A percentile compares a stretch with the other conserved stretches of the same genome.
Conservation (phyloP, 30 jellyfish, hydroid and myxozoan species). For the Cassiopea andromeda region DNA sequence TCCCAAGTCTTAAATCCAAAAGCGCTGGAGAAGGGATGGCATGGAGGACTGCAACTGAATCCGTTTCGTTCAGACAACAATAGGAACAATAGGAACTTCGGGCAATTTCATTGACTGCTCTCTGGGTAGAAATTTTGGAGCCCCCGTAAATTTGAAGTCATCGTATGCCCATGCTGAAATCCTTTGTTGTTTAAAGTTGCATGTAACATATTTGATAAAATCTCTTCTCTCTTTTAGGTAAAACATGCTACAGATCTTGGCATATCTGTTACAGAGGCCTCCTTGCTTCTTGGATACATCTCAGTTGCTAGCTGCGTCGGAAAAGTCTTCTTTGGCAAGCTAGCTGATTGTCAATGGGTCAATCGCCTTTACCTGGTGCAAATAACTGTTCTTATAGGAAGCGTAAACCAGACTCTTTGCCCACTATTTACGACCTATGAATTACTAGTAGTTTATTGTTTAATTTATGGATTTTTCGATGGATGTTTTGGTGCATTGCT, state of each 20-base stretch:
- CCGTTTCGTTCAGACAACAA: no score
- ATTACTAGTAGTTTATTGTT: slow-evolving; percentile 24
- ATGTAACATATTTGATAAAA: not conserved
- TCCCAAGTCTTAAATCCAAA: no score
- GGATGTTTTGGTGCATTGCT: slow-evolving; percentile 61
- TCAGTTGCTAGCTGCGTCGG: slow-evolving; percentile 66
- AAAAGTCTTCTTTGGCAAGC: slow-evolving; percentile 56
- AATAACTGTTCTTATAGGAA: slow-evolving; percentile 32
- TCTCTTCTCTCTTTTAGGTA: slow-evolving; percentile 37
- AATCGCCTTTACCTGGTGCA: slow-evolving; percentile 63
- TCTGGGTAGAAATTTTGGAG: no score
- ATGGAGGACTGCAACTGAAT: no score
- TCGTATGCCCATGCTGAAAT: no score
- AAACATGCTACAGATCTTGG: slow-evolving; percentile 53
- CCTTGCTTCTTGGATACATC: slow-evolving; percentile 74
- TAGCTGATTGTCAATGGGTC: slow-evolving; percentile 47
- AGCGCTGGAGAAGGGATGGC: no score
- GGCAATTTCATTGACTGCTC: no score
- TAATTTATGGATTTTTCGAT: slow-evolving; percentile 68
- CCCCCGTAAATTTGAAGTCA: no score
- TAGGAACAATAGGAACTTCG: no score
- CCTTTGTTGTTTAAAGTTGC: no score
- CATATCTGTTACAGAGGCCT: slow-evolving; percentile 44
- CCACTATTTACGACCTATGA: slow-evolving; percentile 42
- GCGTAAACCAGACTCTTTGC: slow-evolving; percentile 62